Percentiles rank a stretch among this genome's conserved stretches.
phyloP scores from a whole-genome alignment of 2,888 invertebrate genomes.

The Folsomia candida region DNA sequence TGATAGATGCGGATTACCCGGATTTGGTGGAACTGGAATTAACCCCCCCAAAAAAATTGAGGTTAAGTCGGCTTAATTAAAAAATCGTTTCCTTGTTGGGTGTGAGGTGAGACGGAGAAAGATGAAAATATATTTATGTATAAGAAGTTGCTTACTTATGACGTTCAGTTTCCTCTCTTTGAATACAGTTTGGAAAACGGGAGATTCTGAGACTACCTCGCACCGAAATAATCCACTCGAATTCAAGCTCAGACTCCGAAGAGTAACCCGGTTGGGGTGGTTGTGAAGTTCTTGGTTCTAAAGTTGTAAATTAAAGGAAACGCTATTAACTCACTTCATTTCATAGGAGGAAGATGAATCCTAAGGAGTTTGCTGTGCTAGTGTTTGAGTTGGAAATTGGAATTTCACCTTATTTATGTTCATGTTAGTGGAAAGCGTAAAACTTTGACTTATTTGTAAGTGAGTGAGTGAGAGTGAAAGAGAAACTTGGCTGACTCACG shows the following conservation, averaged over 20 bases:
- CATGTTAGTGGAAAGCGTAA: not conserved
- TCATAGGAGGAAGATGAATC: constrained; percentile 18
- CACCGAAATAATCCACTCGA: constrained; percentile 71
- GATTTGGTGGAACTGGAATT: constrained; percentile 35
- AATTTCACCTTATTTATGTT: not conserved
- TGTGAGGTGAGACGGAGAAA: not conserved
- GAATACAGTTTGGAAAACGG: constrained; percentile 57
- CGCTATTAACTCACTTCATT: constrained; percentile 16
- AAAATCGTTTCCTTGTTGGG: not conserved
- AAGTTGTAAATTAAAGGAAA: constrained; percentile 14
- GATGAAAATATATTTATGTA: not conserved
- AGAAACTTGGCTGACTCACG: constrained; percentile 63
- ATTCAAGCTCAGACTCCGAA: constrained; percentile 51
- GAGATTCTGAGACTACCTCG: constrained; percentile 75
- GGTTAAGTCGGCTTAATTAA: not conserved
- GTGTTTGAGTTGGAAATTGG: not conserved
- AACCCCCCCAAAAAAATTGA: not conserved
- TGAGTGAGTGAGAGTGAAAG: too few relatives aligned
- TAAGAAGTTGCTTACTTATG: constrained; percentile 12
- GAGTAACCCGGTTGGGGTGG: constrained; percentile 1
- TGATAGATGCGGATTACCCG: constrained; percentile 26
- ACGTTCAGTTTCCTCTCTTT: constrained; percentile 14
- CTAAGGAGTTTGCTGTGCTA: not conserved
- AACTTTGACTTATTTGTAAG: not conserved
- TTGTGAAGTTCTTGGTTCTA: constrained; percentile 15